A percentile compares a stretch with the other conserved stretches of the same genome.
Conservation (phyloP, 2,888 invertebrate genomes). For the Beris morrisii region DNA sequence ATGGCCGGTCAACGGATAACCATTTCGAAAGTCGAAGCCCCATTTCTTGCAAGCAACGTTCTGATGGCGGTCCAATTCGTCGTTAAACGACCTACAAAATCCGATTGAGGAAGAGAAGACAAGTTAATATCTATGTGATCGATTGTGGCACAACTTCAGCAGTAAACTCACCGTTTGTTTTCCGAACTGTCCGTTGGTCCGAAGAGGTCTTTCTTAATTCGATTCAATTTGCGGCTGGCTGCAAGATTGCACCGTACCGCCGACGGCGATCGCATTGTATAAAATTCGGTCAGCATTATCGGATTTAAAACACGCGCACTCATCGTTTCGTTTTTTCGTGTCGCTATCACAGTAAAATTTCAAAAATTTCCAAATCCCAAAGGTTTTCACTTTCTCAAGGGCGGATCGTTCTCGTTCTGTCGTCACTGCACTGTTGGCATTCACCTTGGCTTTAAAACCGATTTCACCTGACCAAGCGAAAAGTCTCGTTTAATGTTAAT, state of each 20-base stretch:
- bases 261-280: slow-evolving; percentile 47
- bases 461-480: no score
- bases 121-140: neutral
- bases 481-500: no score
- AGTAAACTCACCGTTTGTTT: slow-evolving; percentile 48
- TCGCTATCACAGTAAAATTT: slow-evolving; percentile 7
- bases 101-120: neutral
- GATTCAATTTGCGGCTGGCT: slow-evolving; percentile 48
- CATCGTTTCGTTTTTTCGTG: slow-evolving; percentile 36
- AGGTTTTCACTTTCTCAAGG: slow-evolving; percentile 1
- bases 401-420: neutral
- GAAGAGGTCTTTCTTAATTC: slow-evolving; percentile 54
- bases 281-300: slow-evolving; percentile 48
- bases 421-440: slow-evolving; percentile 8
- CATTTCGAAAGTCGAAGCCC: slow-evolving; percentile 55
- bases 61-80: slow-evolving; percentile 52
- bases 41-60: slow-evolving; percentile 66
- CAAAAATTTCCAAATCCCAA: slow-evolving; percentile 17
- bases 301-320: slow-evolving; percentile 52
- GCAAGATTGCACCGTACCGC: slow-evolving; percentile 46
- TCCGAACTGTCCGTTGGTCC: slow-evolving; percentile 49
- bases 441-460: slow-evolving; percentile 5
- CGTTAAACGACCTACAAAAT: slow-evolving; percentile 46
- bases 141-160: neutral
- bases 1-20: slow-evolving; percentile 46